Base-by-base conservation (phyloP, 2,113 vertebrate genomes). In the Zosterops hypoxanthus region DNA sequence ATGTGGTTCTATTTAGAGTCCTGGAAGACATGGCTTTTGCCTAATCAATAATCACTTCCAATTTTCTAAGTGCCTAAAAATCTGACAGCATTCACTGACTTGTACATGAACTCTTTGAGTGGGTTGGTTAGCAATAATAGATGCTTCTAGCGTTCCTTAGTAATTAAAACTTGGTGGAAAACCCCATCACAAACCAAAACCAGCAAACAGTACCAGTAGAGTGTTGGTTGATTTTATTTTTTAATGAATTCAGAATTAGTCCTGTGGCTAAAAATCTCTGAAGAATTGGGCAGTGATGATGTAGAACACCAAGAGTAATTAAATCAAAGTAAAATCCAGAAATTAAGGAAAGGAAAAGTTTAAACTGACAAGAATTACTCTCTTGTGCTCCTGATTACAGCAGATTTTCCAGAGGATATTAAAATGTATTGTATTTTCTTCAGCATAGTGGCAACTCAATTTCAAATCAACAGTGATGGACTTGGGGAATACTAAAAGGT, bases 41-140 rank as follows among this genome's bases (percentile, higher is more conserved):
- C 34, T 52, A 63, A 85, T 65, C 29, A 87, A 8, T 52, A 85
- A 70, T 66, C 1, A 8, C 36, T 76, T 60, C 14, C 42, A 42
- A 14, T 88, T 94, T 92, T 88, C 41, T 17, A 90, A 85, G 28
- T 71, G 64, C 25, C 24, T 68, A 44, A 90, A 83, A 85, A 39
- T 49, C 25, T 65, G 25, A 84, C 60, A 64, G 25, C n/a, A 33
- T 90, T 34, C 22, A 26, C 46, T 78, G 60, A 52, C 15, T 4
- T 55, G 16, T 84, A 11, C 17, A 8, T 36, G 28, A 92, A 26
- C 15, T 68, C 6, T 44, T 59, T 65, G n/a, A 52, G 26, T 19
- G 9, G 11, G 7, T 55, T 87, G 49, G 2, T 36, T 23, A 25
- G 24, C 53, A 81, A 41, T 71, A 68, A 44, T 33, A 34, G 63